phyloP scores from a whole-genome alignment of 2,113 vertebrate genomes.

The Murina feae region DNA sequence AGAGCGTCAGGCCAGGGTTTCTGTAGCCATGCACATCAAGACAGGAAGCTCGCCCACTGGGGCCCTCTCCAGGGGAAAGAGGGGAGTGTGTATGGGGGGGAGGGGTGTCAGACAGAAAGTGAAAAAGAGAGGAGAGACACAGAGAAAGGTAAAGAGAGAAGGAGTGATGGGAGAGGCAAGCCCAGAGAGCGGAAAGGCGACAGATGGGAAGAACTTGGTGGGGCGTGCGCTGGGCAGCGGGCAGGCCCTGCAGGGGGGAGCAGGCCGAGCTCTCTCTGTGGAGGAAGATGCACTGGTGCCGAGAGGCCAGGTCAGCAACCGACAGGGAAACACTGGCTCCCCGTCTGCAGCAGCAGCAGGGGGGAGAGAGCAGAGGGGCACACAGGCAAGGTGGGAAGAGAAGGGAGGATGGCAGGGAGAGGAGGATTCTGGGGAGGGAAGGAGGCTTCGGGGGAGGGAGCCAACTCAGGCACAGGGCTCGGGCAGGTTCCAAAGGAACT shows the following conservation, averaged over 20 bases:
- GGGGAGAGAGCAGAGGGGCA: neutral
- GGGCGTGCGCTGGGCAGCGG: neutral
- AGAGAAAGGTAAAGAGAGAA: conserved; percentile 14
- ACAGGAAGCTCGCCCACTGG: neutral
- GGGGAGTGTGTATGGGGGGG: neutral
- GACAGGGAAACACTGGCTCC: neutral
- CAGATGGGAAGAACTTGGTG: neutral
- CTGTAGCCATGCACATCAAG: neutral
- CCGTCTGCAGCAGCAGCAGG: neutral
- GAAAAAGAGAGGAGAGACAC: conserved; percentile 1
- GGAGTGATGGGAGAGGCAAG: neutral
- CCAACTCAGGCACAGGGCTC: neutral
- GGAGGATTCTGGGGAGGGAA: neutral
- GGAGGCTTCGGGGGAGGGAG: neutral
- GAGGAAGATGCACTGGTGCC: neutral
- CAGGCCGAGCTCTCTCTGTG: neutral
- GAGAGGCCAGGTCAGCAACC: neutral
- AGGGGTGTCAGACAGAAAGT: neutral
- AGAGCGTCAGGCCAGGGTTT: neutral
- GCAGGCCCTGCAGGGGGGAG: neutral
- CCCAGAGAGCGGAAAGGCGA: neutral
- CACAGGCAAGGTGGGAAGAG: neutral
- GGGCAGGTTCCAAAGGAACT: conserved; percentile 3
- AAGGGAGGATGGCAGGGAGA: neutral
- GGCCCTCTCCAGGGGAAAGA: neutral